Percentiles rank a stretch among this genome's conserved stretches.
These are phyloP conservation scores for Tragopan temminckii DNA, from an alignment of 2,797 vertebrate genomes.

Conservation along the genomic window DNA sequence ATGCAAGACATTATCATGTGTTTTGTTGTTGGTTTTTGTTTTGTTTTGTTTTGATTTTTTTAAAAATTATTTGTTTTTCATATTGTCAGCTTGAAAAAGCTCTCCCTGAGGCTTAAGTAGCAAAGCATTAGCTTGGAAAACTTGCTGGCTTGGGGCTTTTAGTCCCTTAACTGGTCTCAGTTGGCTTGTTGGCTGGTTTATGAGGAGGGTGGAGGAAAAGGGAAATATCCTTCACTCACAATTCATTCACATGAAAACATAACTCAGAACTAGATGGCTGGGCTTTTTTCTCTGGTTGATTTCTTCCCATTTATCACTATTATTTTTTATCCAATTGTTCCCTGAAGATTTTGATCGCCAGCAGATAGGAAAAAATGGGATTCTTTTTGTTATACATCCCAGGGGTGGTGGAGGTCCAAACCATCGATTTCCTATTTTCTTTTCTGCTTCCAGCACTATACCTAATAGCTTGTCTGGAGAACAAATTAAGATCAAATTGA, in stretches of 20 bases:
- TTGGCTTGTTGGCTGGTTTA: slow-evolving; percentile 54
- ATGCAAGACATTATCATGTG: not conserved
- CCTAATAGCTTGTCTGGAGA: not conserved
- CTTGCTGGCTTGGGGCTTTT: slow-evolving; percentile 24
- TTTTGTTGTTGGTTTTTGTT: not conserved
- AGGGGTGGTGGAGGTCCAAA: not conserved
- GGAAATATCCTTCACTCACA: not conserved
- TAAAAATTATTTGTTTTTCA: not conserved
- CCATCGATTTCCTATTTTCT: not conserved
- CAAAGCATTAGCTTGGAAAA: slow-evolving; percentile 42
- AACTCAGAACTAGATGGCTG: not conserved
- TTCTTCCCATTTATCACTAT: not conserved
- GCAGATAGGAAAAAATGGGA: not conserved
- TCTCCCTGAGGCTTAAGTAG: slow-evolving; percentile 7
- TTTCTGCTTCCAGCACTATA: not conserved
- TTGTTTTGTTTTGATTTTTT: not conserved
- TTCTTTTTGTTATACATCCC: not conserved
- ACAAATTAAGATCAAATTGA: slow-evolving; percentile 8
- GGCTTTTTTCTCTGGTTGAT: not conserved
- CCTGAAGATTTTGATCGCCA: not conserved
- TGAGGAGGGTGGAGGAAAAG: slow-evolving; percentile 34
- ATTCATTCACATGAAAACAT: slow-evolving; percentile 12
- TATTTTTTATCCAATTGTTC: slow-evolving; percentile 8
- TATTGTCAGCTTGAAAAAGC: not conserved
- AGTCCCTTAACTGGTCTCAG: slow-evolving; percentile 48